phyloP scores from a whole-genome alignment of 1,140 invertebrate genomes.

The Macrobrachium nipponense region DNA sequence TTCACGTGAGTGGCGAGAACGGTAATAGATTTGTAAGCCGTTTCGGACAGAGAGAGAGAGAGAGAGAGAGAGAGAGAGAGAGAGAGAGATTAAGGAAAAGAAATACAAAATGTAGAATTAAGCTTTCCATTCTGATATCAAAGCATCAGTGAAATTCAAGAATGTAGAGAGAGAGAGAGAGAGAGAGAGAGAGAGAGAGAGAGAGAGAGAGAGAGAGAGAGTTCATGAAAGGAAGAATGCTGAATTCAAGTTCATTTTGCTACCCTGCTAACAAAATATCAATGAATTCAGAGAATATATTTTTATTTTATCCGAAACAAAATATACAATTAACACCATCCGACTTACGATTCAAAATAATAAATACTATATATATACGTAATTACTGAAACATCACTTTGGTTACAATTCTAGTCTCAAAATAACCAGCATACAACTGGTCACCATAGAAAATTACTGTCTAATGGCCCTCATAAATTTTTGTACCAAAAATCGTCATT shows the following conservation, averaged over 20 bases:
- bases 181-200: conserved; percentile 37
- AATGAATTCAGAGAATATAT: background rate
- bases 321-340: too few relatives aligned
- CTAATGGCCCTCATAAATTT: too few relatives aligned
- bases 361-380: too few relatives aligned
- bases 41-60: background rate
- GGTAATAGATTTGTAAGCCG: background rate
- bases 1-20: too few relatives aligned
- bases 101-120: background rate
- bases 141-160: background rate
- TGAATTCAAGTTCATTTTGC: background rate
- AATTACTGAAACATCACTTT: too few relatives aligned
- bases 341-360: too few relatives aligned
- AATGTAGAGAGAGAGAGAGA: background rate
- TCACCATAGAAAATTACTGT: too few relatives aligned
- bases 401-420: too few relatives aligned
- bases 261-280: background rate
- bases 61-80: conserved; percentile 22
- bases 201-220: conserved; percentile 27
- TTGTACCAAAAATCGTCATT: too few relatives aligned
- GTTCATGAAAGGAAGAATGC: background rate
- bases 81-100: conserved; percentile 8
- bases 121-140: background rate
- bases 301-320: background rate
- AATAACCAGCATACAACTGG: too few relatives aligned